Percentiles rank a stretch among this genome's conserved stretches.
phyloP scores from a whole-genome alignment of 2,113 vertebrate genomes.

The Oceanites oceanicus region DNA sequence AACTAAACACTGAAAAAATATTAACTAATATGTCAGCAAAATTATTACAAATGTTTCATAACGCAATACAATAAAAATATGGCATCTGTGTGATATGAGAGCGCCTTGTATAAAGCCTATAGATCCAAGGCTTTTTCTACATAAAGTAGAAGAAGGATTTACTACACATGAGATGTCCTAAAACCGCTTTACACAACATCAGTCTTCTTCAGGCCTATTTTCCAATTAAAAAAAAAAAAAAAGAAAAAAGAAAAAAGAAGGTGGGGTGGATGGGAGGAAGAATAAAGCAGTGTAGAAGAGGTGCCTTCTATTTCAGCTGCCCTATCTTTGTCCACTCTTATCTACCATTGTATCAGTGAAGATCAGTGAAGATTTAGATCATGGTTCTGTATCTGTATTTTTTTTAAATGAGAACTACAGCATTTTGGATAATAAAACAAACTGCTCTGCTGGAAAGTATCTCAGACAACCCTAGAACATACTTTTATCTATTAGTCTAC shows the following conservation, averaged over 20 bases:
- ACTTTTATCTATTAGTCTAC: constrained; percentile 74
- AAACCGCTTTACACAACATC: neutral
- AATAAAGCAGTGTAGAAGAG: neutral
- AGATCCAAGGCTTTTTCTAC: neutral
- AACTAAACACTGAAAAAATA: neutral
- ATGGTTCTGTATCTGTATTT: neutral
- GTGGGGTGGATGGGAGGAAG: too few relatives aligned
- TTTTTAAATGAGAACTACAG: neutral
- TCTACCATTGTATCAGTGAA: neutral
- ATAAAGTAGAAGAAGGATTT: neutral
- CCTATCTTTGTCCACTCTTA: neutral
- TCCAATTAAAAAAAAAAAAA: neutral
- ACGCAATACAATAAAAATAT: neutral
- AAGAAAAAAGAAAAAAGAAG: neutral
- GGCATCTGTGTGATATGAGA: neutral
- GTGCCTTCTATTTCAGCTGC: neutral
- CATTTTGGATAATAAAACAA: neutral
- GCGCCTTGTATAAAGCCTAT: neutral
- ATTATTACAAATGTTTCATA: neutral
- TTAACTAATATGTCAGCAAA: neutral
- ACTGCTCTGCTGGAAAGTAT: neutral
- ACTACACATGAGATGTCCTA: neutral
- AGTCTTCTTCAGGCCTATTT: neutral
- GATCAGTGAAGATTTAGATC: neutral
- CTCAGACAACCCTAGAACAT: constrained; percentile 62